A percentile compares a stretch with the other conserved stretches of the same genome.
phyloP scores from a whole-genome alignment of 2,888 invertebrate genomes.

The Bombylius major region DNA sequence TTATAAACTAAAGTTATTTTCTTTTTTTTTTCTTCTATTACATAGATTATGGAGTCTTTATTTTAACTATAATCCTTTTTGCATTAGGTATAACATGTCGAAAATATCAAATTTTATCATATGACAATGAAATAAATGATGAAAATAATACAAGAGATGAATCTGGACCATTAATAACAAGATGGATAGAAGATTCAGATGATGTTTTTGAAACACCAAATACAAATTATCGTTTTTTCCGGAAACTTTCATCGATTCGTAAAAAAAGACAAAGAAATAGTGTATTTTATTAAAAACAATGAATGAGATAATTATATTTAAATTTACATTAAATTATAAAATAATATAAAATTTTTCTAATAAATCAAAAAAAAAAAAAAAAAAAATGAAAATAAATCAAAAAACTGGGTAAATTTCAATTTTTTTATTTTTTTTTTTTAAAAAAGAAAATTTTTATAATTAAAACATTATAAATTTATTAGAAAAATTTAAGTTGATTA shows the following conservation, averaged over 20 bases:
- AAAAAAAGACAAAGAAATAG: not conserved
- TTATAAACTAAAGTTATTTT: not conserved
- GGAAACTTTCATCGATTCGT: not conserved
- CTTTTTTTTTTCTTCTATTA: not conserved
- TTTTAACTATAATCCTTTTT: not conserved
- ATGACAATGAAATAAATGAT: not conserved
- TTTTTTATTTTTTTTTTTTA: no score
- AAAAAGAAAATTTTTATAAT: not conserved
- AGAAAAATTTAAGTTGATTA: not conserved
- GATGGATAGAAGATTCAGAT: constrained; percentile 6
- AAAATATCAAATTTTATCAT: not conserved
- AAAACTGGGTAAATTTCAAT: no score
- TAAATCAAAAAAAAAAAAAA: no score
- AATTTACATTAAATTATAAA: no score
- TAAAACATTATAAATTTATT: not conserved
- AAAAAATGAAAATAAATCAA: no score
- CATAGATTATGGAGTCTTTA: not conserved
- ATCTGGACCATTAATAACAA: not conserved
- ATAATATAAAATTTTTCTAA: no score
- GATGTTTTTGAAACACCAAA: constrained; percentile 10
- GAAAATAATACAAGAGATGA: not conserved
- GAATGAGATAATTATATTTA: no score
- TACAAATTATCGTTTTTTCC: constrained; percentile 14
- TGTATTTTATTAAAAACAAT: no score
- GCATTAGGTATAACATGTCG: not conserved